Base-by-base conservation (phyloP, 2,888 invertebrate genomes). In the Protodeltote pygarga region DNA sequence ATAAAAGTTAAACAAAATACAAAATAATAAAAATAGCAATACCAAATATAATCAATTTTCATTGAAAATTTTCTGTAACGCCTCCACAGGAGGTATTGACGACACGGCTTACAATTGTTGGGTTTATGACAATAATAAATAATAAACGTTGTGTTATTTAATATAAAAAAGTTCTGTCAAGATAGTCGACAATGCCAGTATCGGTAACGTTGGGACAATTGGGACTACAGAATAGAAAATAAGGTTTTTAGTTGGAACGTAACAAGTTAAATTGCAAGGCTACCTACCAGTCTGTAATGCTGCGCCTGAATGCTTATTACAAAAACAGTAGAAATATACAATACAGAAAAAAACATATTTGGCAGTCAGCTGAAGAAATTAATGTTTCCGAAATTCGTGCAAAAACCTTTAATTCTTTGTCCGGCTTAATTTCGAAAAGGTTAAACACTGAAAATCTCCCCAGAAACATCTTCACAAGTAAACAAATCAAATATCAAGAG, bases 11-110 rank as follows among this genome's bases (percentile, higher is more conserved):
- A 54, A n/a, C n/a, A n/a, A n/a, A n/a, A n/a, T n/a, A n/a, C n/a
- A n/a, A n/a, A n/a, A 41, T 40, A 40, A 40, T 8, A 31, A 23
- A 47, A 27, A 11, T 35, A 41, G 35, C 24, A 24, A 37, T 24
- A 21, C 57, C 45, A 46, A 35, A 29, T 33, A 51, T 29, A 60
- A 55, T 46, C 55, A 55, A 60, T 61, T 44, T 33, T 17, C 25
- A 3, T 27, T 27, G 23, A 17, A 44, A 21, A 27, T 11, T 25
- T n/a, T 21, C 27, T 15, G 27, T 16, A 35, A 59, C 35, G 21
- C 20, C 60, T 16, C 45, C 6, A 32, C 50, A 21, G 50, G 60
- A 32, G 55, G 38, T 38, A 15, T 38, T 39, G 31, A 14, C 24
- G 15, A 14, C 24, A 31, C 13, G 25, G 24, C 8, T 24, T 8